phyloP scores from a whole-genome alignment of 2,888 invertebrate species.

The Drosophila macrospina region DNA sequence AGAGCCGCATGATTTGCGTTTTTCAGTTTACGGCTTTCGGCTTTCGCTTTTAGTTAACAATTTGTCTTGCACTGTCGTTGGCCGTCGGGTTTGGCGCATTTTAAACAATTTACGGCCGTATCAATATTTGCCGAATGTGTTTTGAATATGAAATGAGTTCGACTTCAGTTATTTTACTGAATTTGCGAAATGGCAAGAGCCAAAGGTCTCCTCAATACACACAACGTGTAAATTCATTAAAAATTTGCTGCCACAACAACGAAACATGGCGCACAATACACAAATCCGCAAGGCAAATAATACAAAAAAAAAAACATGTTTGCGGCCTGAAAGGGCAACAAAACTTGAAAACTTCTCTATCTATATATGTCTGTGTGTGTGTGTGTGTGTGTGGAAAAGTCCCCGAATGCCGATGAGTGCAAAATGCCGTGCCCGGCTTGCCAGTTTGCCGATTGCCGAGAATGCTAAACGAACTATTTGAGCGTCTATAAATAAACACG shows the following conservation, averaged over 20 bases:
- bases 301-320: conserved; percentile 46
- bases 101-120: conserved; percentile 76
- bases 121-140: conserved; percentile 79
- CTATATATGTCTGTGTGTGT: conserved; percentile 39
- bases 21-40: conserved; percentile 34
- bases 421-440: not conserved
- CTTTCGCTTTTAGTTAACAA: conserved; percentile 61
- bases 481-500: conserved; percentile 74
- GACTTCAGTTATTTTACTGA: not conserved
- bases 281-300: conserved; percentile 76
- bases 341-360: conserved; percentile 16
- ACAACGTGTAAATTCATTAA: conserved; percentile 77
- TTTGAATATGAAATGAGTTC: conserved; percentile 76
- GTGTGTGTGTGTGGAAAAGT: conserved; percentile 53
- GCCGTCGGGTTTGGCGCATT: conserved; percentile 58
- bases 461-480: conserved; percentile 74
- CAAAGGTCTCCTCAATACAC: conserved; percentile 21
- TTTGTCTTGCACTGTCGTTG: conserved; percentile 67
- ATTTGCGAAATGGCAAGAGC: conserved; percentile 9
- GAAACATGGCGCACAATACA: conserved; percentile 63
- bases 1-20: conserved; percentile 66
- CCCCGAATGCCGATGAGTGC: conserved; percentile 27
- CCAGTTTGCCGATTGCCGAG: conserved; percentile 19
- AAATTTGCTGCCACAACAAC: conserved; percentile 68
- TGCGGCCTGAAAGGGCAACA: conserved; percentile 67